phyloP scores from a whole-genome alignment of 2,888 invertebrate genomes.

The Malthinus seriepunctatus region DNA sequence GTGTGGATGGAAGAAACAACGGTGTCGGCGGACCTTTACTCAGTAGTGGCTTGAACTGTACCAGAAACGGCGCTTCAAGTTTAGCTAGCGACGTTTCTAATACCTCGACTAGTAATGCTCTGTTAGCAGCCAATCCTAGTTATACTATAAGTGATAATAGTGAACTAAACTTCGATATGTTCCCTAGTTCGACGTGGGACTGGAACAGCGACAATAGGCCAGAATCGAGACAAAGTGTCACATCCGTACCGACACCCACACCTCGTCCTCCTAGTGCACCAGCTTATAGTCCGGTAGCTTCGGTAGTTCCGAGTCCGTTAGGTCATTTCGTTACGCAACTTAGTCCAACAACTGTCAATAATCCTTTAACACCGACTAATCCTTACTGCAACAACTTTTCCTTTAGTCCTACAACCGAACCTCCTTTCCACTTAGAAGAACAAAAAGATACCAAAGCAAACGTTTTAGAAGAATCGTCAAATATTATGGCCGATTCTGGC shows the following conservation, averaged over 20 bases:
- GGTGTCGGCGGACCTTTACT: constrained; percentile 71
- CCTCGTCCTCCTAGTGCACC: constrained; percentile 62
- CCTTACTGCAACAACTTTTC: constrained; percentile 61
- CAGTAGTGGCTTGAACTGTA: constrained; percentile 73
- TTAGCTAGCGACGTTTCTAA: constrained; percentile 46
- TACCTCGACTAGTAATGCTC: constrained; percentile 40
- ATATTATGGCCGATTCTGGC: constrained; percentile 58
- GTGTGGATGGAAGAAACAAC: constrained; percentile 47
- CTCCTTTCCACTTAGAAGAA: constrained; percentile 54
- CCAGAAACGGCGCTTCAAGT: constrained; percentile 41
- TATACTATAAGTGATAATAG: constrained; percentile 49
- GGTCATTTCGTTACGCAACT: constrained; percentile 59
- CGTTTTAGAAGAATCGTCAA: constrained; percentile 51
- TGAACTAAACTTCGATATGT: constrained; percentile 56
- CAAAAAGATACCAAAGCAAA: constrained; percentile 56
- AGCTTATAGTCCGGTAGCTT: constrained; percentile 50
- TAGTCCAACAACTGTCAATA: constrained; percentile 56
- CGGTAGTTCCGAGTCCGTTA: constrained; percentile 53
- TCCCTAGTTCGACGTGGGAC: constrained; percentile 67
- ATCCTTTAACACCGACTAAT: constrained; percentile 49
- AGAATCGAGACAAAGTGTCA: constrained; percentile 66
- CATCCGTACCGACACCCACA: constrained; percentile 65
- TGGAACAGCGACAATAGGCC: constrained; percentile 55
- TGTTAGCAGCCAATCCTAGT: constrained; percentile 27
- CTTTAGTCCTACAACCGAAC: constrained; percentile 66